Base-by-base conservation (phyloP, 2,113 vertebrate genomes). In the Scomber scombrus region DNA sequence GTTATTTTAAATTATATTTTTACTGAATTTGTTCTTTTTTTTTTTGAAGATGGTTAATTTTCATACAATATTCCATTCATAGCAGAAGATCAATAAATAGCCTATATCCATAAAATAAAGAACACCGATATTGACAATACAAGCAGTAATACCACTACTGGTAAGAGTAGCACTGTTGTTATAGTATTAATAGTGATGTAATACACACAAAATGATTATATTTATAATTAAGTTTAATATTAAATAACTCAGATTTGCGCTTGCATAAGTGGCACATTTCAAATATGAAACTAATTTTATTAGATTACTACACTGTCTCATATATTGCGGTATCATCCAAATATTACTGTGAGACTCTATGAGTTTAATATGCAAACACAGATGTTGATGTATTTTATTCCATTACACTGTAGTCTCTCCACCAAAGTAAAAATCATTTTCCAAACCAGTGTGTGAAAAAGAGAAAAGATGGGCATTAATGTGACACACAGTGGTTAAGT, bases 391-490 rank as follows among this genome's bases (percentile, higher is more conserved):
- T 56, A 18, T 71, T 79, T 45, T 5, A 50, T 61, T 64, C 3
- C 19, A 51, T 43, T 55, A 51, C 6, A 43, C 31, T 57, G 15
- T 1, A 43, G 5, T n/a, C 23, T 26, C 23, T 2, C 3, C 3
- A 16, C 12, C 14, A 19, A 0, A 10, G 8, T 55, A 23, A 64
- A 74, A 67, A 8, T 26, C 0, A 52, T 34, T 72, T 72, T 60
- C 26, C 58, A 76, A 56, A 65, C 65, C 29, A 14, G 16, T 15
- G 57, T 40, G n/a, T 46, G 8, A 67, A 57, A 86, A 61, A 54
- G 58, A 69, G 77, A 62, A 63, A 67, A 70, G 55, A 74, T 58
- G 46, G 75, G 47, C 55, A 69, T 64, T 56, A 31, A 55, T 58
- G 64, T 82, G 71, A 77, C 66, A 43, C 11, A 10, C 34, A 50